Evolutionary conservation across 1,140 invertebrate genomes (phyloP).

Genomic region (Drosophila willistoni): DNA sequence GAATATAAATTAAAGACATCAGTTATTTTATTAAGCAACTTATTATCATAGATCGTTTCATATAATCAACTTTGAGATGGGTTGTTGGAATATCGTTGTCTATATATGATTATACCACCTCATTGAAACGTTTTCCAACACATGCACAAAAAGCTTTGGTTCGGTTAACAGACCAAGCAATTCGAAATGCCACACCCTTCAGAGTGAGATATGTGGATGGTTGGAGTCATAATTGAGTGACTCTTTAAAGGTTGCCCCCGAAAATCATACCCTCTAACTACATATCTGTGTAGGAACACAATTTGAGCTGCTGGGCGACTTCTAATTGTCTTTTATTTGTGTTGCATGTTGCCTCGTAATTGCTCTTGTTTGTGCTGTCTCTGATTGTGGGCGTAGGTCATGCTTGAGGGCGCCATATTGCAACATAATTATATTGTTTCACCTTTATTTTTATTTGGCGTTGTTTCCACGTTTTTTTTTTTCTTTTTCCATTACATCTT

Average conservation of each 20-base stretch:
- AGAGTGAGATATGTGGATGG: not conserved
- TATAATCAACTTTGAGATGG: no score
- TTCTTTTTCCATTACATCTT: constrained; percentile 16
- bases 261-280: not conserved
- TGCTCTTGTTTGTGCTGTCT: constrained; percentile 44
- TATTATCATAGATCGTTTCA: no score
- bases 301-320: constrained; percentile 7
- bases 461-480: constrained; percentile 14
- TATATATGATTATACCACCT: no score
- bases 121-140: not conserved
- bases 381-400: constrained; percentile 66
- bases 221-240: constrained; percentile 9
- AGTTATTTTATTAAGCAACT: no score
- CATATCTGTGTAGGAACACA: not conserved
- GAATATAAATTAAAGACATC: no score
- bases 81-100: no score
- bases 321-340: constrained; percentile 25
- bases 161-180: not conserved
- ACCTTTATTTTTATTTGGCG: constrained; percentile 66
- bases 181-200: not conserved
- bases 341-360: constrained; percentile 29
- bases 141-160: not conserved
- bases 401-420: constrained; percentile 76
- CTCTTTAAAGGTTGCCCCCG: constrained; percentile 8
- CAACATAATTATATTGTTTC: constrained; percentile 79